A percentile compares a stretch with the other conserved stretches of the same genome.
Conservation (phyloP, 1,140 invertebrate genomes). For the Tetragnatha versicolor region DNA sequence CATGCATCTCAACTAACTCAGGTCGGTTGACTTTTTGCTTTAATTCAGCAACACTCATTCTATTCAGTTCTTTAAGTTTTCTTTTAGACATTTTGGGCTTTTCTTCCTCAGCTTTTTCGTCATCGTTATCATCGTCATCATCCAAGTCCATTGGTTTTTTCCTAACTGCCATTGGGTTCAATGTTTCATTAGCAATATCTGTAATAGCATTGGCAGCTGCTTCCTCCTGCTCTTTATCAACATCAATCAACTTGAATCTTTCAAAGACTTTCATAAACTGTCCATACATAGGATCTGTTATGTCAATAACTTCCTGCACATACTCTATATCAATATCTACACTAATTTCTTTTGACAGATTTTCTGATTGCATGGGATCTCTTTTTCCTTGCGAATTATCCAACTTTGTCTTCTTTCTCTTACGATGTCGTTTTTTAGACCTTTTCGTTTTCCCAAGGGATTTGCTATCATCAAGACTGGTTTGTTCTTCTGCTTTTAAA, state of each 20-base stretch:
- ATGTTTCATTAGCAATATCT: not conserved
- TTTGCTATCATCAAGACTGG: too few relatives aligned
- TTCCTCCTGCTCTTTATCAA: conserved; percentile 36
- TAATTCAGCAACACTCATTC: conserved; percentile 92
- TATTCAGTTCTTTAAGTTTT: conserved; percentile 91
- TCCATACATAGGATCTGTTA: conserved; percentile 83
- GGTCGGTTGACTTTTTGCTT: conserved; percentile 88
- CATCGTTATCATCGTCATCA: conserved; percentile 70
- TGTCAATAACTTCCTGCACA: conserved; percentile 81
- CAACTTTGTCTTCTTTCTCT: too few relatives aligned
- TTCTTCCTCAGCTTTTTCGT: conserved; percentile 67
- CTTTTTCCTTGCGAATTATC: too few relatives aligned
- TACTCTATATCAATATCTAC: conserved; percentile 65
- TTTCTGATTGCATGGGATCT: too few relatives aligned
- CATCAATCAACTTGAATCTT: conserved; percentile 77
- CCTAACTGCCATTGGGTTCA: conserved; percentile 15
- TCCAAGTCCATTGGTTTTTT: conserved; percentile 68
- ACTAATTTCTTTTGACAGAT: conserved; percentile 34
- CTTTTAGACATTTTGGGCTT: conserved; percentile 90
- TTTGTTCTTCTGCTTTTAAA: too few relatives aligned
- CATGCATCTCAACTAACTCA: conserved; percentile 99
- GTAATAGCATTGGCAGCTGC: not conserved
- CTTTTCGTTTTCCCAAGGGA: too few relatives aligned
- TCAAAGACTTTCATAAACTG: conserved; percentile 88
- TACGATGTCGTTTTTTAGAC: too few relatives aligned